Base-by-base conservation (phyloP, 2,888 invertebrate genomes). In the Drosophila mayaguana region DNA sequence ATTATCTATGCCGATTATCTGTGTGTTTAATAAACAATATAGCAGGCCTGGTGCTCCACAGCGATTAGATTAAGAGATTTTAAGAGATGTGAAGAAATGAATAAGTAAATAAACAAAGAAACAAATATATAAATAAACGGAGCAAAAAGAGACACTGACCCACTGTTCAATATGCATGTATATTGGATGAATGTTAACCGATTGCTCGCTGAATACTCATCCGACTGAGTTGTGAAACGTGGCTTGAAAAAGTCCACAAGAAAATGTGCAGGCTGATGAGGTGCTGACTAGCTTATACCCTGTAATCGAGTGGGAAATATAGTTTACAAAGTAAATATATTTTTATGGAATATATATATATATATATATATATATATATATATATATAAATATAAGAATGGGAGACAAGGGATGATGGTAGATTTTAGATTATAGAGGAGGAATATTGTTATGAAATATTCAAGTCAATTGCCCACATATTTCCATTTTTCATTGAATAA, bases 11-110 rank as follows among this genome's bases (percentile, higher is more conserved):
- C 7, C 59, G 75, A 78, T 78, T 75, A 78, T 59, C 63, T 64
- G 53, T 62, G 56, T 60, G 54, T 14, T 53, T 36, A 46, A 55
- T 53, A 56, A 56, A 55, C 4, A 59, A 28, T 64, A 25, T 74
- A 43, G 36, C 43, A 53, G 42, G 48, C 11, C 25, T 54, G 38
- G 11, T 55, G 22, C 51, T 20, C 40, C 9, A 36, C 16, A 6
- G 46, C 45, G 77, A 78, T 78, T 78, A 78, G 78, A 79, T 75
- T 79, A 75, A 71, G n/a, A n/a, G n/a, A n/a, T n/a, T n/a, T n/a
- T 36, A 63, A 63, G 55, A 59, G 56, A 60, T 40, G 55, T 43
- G 42, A 46, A 48, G 53, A 56, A 68, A 48, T 45, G 11, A 54
- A 54, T 51, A 25, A n/a, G 25, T 14, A 53, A 36, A 45, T 7